Conservation (phyloP, 2,888 invertebrate species). For the Conus canariensis region DNA sequence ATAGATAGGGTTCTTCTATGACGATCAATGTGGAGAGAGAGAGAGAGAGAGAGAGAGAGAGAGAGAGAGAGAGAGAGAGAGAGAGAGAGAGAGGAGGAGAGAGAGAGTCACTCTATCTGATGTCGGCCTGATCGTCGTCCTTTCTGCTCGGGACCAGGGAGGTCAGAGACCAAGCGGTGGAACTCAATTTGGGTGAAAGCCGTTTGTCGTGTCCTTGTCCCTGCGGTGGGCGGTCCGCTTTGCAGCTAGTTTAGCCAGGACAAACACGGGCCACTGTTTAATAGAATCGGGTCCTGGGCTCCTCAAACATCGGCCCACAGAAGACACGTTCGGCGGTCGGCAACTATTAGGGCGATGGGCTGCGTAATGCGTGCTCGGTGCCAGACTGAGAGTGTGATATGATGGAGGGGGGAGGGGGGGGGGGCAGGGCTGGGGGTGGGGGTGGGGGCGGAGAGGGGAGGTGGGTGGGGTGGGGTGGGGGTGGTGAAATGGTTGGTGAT, state of each 20-base stretch:
- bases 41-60: too few species aligned
- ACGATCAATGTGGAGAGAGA: too few species aligned
- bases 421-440: too few species aligned
- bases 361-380: background rate
- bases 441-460: background rate
- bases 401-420: too few species aligned
- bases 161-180: too few species aligned
- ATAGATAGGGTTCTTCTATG: too few species aligned
- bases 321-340: background rate
- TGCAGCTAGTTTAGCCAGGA: background rate
- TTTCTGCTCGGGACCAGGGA: too few species aligned
- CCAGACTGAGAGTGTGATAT: background rate
- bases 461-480: background rate
- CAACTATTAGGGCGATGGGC: background rate
- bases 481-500: too few species aligned
- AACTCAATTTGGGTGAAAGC: background rate
- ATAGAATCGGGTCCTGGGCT: background rate
- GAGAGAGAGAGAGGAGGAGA: too few species aligned
- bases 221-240: background rate
- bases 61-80: too few species aligned
- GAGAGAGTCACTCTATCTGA: too few species aligned
- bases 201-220: conserved; percentile 7
- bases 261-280: background rate
- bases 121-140: too few species aligned
- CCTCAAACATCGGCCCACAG: background rate